Conservation (phyloP, 2,113 vertebrate species). For the Silurus asotus region DNA sequence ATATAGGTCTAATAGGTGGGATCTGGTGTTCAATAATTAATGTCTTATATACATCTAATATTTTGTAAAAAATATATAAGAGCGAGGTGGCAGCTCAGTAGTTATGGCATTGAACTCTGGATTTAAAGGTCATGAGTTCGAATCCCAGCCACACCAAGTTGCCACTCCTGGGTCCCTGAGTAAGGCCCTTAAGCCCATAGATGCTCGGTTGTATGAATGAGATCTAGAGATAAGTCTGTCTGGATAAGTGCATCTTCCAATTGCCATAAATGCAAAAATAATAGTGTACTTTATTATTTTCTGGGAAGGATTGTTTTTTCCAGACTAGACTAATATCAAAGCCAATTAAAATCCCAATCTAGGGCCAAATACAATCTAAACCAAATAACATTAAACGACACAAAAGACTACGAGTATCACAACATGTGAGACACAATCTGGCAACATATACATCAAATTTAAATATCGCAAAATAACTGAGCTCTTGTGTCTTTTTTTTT, state of each 20-base stretch:
- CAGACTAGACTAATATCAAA: neutral
- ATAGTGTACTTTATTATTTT: neutral
- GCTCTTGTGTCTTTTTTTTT: slow-evolving; percentile 44
- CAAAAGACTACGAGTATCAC: neutral
- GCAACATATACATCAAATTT: neutral
- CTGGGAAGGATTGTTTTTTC: neutral
- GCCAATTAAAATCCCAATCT: neutral
- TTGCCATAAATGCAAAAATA: too few relatives aligned
- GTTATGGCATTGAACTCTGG: too few relatives aligned
- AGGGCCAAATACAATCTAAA: neutral
- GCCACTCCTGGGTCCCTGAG: too few relatives aligned
- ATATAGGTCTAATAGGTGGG: neutral
- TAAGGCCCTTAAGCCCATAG: too few relatives aligned
- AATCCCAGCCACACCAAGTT: too few relatives aligned
- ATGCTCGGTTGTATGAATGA: too few relatives aligned
- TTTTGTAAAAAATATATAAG: too few relatives aligned
- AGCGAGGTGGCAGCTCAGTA: too few relatives aligned
- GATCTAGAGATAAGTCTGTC: too few relatives aligned
- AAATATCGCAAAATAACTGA: neutral
- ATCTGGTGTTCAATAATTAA: neutral
- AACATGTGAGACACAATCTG: neutral
- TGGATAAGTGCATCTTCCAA: too few relatives aligned
- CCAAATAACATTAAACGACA: neutral
- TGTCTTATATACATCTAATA: neutral
- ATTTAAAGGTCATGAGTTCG: too few relatives aligned